Base-by-base conservation (phyloP, 1,140 invertebrate genomes). In the Pentalonia nigronervosa region DNA sequence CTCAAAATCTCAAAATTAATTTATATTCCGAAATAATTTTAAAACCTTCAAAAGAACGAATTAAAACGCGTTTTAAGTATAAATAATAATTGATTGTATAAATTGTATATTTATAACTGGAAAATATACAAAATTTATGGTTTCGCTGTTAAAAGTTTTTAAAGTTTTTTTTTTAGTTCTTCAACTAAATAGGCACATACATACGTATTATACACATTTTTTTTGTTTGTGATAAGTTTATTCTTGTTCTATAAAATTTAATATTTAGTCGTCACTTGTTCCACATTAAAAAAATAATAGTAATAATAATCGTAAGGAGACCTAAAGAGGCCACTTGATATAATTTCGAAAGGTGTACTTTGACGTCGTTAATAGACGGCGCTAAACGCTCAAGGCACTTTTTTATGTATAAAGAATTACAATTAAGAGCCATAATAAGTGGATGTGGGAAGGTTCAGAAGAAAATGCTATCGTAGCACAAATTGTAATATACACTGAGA, bases 341-440 rank as follows among this genome's bases (percentile, higher is more conserved):
- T 76, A 30, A 67, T 67, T 67, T 67, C 30, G 0, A 67, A 67
- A n/a, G 60, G 30, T 67, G 30, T 76, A 76, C 60, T 76, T 76
- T 76, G 60, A 76, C n/a, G 60, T n/a, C 30, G 30, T 76, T 76
- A 76, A 76, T 67, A 67, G 60, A 76, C 60, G 14, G n/a, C 60
- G 14, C 60, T 76, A 76, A 76, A 76, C 60, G 60, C 14, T 14
- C 60, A 76, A 76, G 30, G 60, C n/a, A 76, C 60, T 76, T 76
- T 76, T 53, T n/a, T 76, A 76, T 34, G 30, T 76, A 76, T 76
- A 76, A 76, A 76, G 60, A 76, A 76, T 76, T 30, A 76, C 60
- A 76, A 76, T 76, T 76, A 76, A 76, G 60, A 76, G 60, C n/a
- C 14, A 76, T 76, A 76, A 76, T n/a, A 76, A 76, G 60, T 76